Conservation (phyloP, 2,113 vertebrate species). For the Megaleporinus macrocephalus region DNA sequence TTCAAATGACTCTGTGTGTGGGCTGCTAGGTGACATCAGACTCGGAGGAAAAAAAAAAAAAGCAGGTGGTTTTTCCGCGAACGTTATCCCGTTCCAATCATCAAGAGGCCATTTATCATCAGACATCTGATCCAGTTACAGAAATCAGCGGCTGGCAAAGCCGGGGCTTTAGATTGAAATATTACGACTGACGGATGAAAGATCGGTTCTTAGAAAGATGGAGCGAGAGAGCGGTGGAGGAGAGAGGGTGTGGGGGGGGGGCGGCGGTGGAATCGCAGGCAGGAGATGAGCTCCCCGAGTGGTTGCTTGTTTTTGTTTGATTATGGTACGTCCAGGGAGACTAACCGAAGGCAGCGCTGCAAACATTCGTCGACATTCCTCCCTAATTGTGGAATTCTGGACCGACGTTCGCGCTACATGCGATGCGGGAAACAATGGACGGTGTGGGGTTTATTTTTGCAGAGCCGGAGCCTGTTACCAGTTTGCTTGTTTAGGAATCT, state of each 20-base stretch:
- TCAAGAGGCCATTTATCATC: conserved; percentile 68
- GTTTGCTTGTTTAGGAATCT: conserved; percentile 70
- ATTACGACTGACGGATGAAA: conserved; percentile 40
- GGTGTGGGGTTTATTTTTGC: conserved; percentile 74
- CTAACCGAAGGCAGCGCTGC: conserved; percentile 61
- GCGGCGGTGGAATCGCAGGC: conserved; percentile 2
- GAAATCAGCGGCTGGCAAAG: conserved; percentile 64
- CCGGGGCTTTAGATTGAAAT: conserved; percentile 35
- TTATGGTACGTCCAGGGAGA: conserved; percentile 72
- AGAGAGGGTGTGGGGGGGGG: too few species aligned
- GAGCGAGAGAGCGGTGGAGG: conserved; percentile 52
- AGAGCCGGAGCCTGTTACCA: conserved; percentile 71
- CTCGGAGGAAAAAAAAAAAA: conserved; percentile 49
- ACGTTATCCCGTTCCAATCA: conserved; percentile 68
- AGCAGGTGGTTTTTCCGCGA: conserved; percentile 66
- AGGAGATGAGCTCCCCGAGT: conserved; percentile 65
- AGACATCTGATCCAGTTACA: conserved; percentile 59
- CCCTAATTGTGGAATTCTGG: conserved; percentile 78
- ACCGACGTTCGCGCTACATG: conserved; percentile 64
- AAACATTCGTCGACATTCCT: conserved; percentile 76
- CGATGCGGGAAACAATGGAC: conserved; percentile 68
- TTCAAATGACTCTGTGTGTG: conserved; percentile 68
- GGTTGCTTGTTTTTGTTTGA: conserved; percentile 76
- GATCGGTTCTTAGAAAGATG: conserved; percentile 45
- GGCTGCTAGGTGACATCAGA: conserved; percentile 59